Conservation (phyloP, 1,140 invertebrate genomes). For the Euborellia annulipes region DNA sequence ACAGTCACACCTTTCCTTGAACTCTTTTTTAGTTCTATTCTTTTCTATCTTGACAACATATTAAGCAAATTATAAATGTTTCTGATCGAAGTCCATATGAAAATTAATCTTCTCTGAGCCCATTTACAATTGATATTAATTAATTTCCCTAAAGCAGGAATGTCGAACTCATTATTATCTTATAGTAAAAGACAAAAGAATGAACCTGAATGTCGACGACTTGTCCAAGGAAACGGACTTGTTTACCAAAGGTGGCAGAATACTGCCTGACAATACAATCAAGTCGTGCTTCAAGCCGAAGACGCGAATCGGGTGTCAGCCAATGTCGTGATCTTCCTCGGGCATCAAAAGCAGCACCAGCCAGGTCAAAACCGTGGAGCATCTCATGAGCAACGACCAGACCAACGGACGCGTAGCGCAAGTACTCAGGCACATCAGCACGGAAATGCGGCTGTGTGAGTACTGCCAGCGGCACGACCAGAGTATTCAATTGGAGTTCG, state of each 20-base stretch:
- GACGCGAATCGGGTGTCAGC: conserved; percentile 38
- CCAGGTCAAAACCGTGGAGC: conserved; percentile 34
- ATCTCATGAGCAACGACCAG: conserved; percentile 36
- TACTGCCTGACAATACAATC: conserved; percentile 43
- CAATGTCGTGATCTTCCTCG: conserved; percentile 27
- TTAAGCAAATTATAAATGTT: too few relatives aligned
- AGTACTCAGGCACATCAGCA: conserved; percentile 29
- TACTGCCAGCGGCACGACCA: conserved; percentile 48
- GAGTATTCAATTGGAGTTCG: conserved; percentile 41
- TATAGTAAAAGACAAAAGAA: too few relatives aligned
- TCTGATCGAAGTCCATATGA: too few relatives aligned
- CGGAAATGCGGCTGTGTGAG: conserved; percentile 41
- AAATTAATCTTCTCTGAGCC: too few relatives aligned
- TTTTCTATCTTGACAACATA: too few relatives aligned
- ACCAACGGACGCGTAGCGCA: conserved; percentile 32
- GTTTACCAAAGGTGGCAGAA: conserved; percentile 28
- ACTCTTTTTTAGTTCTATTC: too few relatives aligned
- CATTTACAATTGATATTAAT: too few relatives aligned
- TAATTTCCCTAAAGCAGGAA: too few relatives aligned
- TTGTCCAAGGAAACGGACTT: conserved; percentile 30
- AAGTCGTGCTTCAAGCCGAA: conserved; percentile 36
- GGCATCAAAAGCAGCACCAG: conserved; percentile 18
- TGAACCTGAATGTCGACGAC: conserved; percentile 33
- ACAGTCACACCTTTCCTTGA: too few relatives aligned
- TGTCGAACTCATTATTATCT: too few relatives aligned